These are phyloP conservation scores for Coelopa pilipes DNA, from an alignment of 2,888 invertebrate genomes.

Conservation along the genomic window DNA sequence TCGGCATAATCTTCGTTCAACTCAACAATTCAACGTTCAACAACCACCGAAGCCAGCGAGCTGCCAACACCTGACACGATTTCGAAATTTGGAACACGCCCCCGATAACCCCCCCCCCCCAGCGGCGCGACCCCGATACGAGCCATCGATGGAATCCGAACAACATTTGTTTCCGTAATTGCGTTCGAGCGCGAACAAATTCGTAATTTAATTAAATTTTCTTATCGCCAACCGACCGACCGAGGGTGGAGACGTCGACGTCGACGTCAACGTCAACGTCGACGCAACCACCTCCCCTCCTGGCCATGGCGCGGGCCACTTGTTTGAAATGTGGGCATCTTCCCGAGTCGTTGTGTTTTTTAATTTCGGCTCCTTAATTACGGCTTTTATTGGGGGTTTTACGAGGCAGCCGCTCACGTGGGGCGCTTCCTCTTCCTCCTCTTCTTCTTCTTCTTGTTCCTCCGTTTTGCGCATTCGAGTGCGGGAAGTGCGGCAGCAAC, in stretches of 20 bases:
- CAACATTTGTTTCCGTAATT: slow-evolving; percentile 28
- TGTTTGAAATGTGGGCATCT: slow-evolving; percentile 23
- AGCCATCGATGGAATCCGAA: background rate
- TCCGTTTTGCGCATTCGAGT: no score
- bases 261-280: no score
- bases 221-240: background rate
- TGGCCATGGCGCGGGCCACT: background rate
- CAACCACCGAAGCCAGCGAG: no score
- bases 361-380: slow-evolving; percentile 30
- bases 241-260: background rate
- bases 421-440: slow-evolving; percentile 25
- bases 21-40: no score
- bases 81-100: no score
- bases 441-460: no score
- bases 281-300: background rate
- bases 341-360: background rate
- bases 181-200: background rate
- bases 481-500: background rate
- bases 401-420: slow-evolving; percentile 35
- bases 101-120: no score
- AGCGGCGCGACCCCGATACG: no score
- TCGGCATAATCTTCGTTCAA: no score
- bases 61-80: no score
- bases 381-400: slow-evolving; percentile 38
- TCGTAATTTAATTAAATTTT: background rate